These are phyloP conservation scores for Calypte anna DNA, from an alignment of 2,113 vertebrate genomes.

Conservation along the genomic window DNA sequence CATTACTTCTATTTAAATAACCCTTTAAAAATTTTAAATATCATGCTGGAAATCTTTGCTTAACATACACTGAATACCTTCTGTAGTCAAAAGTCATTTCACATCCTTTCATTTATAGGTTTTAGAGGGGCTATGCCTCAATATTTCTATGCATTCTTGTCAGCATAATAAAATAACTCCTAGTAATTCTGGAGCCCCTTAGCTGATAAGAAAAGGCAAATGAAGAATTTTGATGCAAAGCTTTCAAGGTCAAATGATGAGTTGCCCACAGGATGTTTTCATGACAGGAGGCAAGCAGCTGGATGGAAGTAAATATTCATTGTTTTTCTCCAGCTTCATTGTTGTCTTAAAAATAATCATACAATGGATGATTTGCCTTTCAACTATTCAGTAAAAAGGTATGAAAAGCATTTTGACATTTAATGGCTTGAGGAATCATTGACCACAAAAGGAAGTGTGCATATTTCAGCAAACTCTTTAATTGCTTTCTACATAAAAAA, in stretches of 20 bases:
- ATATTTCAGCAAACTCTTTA: neutral
- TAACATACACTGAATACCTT: neutral
- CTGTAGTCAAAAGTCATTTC: neutral
- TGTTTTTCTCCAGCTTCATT: neutral
- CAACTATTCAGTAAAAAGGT: neutral
- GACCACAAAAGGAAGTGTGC: neutral
- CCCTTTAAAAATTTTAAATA: neutral
- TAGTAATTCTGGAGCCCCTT: neutral
- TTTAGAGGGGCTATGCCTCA: neutral
- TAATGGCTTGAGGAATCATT: neutral
- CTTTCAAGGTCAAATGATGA: conserved; percentile 6
- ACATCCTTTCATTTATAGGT: neutral
- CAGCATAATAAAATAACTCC: neutral
- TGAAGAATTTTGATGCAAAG: neutral
- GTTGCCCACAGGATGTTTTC: neutral
- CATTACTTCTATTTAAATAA: neutral
- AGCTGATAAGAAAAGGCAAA: neutral
- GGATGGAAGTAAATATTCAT: neutral
- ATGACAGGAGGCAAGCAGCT: neutral
- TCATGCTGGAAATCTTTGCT: neutral
- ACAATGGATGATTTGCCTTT: neutral
- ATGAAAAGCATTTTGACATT: conserved; percentile 47
- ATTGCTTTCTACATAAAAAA: neutral
- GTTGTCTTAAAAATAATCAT: conserved; percentile 22
- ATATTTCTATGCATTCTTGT: neutral